These are phyloP conservation scores for Procavia capensis DNA, from an alignment of 2,113 vertebrate species.

Conservation along the genomic window DNA sequence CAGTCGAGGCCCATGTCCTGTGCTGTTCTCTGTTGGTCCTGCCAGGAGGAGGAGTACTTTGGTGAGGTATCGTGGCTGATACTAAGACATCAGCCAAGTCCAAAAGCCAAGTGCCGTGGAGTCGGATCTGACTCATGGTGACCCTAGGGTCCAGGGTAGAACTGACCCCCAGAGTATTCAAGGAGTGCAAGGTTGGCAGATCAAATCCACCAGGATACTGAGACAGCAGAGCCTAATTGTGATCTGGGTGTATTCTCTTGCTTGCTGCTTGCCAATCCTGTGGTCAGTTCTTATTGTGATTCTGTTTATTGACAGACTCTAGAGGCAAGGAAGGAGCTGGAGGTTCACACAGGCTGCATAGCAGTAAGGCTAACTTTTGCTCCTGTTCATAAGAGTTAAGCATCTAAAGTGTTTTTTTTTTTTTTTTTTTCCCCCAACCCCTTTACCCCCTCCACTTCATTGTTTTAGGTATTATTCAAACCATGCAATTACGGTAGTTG, in stretches of 20 bases:
- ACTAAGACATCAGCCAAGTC: not conserved
- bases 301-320: constrained; percentile 62
- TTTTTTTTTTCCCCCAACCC: fast-evolving
- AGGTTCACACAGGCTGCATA: not conserved
- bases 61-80: not conserved
- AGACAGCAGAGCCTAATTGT: not conserved
- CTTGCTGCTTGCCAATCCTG: not conserved
- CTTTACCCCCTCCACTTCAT: not conserved
- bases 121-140: too few relatives aligned
- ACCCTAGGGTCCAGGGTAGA: too few relatives aligned
- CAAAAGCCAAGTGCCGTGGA: too few relatives aligned
- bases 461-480: constrained; percentile 15
- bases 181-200: too few relatives aligned
- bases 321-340: not conserved
- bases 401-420: not conserved
- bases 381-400: not conserved
- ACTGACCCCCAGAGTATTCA: too few relatives aligned
- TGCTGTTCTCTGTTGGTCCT: not conserved
- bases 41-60: not conserved
- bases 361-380: not conserved
- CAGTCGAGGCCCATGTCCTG: fast-evolving
- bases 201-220: too few relatives aligned
- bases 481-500: not conserved
- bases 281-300: not conserved
- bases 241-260: not conserved